These are phyloP conservation scores for Sclerodermus sp. DNA, from an alignment of 2,888 invertebrate species.

Conservation along the genomic window DNA sequence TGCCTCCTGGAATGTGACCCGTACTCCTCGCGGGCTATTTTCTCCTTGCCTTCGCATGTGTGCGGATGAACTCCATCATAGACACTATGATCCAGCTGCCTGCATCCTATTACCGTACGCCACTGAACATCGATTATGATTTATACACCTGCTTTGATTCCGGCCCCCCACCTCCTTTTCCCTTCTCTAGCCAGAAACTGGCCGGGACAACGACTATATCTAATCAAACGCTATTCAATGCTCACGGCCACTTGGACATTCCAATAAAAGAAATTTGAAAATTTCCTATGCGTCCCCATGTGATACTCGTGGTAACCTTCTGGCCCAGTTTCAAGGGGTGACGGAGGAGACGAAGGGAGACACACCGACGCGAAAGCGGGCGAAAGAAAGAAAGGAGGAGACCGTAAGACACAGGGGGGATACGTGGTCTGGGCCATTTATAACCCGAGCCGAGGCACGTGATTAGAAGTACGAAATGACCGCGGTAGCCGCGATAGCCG, in stretches of 20 bases:
- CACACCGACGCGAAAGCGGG: too few relatives aligned
- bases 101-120: conserved; percentile 7
- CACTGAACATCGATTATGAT: conserved; percentile 3
- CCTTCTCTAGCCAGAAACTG: too few relatives aligned
- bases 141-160: neutral
- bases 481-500: neutral
- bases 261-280: too few relatives aligned
- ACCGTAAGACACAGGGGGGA: conserved; percentile 23
- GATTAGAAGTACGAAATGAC: conserved; percentile 36
- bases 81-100: neutral
- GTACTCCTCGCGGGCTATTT: conserved; percentile 48
- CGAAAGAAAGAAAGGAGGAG: neutral
- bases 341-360: conserved; percentile 6
- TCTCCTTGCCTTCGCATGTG: too few relatives aligned
- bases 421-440: conserved; percentile 41
- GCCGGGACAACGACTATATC: too few relatives aligned
- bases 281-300: too few relatives aligned
- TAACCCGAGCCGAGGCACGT: conserved; percentile 36
- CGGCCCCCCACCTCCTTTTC: conserved; percentile 7
- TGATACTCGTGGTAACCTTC: conserved; percentile 1
- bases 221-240: too few relatives aligned
- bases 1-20: conserved; percentile 55
- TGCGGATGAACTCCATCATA: neutral
- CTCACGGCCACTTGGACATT: too few relatives aligned
- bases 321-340: neutral